Conservation (phyloP, 2,888 invertebrate genomes). For the Heliconius hortense region DNA sequence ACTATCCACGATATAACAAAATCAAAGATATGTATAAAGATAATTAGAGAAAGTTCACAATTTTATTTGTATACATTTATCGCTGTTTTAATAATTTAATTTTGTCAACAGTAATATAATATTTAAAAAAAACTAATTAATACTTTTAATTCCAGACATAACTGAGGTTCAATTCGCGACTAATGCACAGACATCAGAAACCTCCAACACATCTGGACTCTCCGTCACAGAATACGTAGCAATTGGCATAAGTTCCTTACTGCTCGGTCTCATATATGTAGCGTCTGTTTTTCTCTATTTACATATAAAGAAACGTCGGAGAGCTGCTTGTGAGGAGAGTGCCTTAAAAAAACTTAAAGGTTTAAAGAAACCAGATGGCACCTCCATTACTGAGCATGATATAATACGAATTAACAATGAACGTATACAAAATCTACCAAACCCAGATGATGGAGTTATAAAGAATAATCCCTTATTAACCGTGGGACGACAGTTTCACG, state of each 20-base stretch:
- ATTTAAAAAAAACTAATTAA: neutral
- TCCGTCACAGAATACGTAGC: slow-evolving; percentile 90
- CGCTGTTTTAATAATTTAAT: neutral
- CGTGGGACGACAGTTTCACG: slow-evolving; percentile 84
- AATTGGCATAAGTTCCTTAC: slow-evolving; percentile 90
- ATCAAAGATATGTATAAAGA: neutral
- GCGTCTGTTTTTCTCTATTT: slow-evolving; percentile 92
- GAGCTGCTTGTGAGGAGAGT: slow-evolving; percentile 72
- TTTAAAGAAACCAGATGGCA: slow-evolving; percentile 70
- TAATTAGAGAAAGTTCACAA: neutral
- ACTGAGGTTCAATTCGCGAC: slow-evolving; percentile 90
- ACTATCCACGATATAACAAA: neutral
- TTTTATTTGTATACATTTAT: neutral
- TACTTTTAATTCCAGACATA: slow-evolving; percentile 82
- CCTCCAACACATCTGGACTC: slow-evolving; percentile 83
- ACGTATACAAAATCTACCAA: slow-evolving; percentile 63
- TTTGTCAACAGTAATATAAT: neutral
- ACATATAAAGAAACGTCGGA: slow-evolving; percentile 86
- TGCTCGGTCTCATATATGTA: slow-evolving; percentile 93
- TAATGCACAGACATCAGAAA: slow-evolving; percentile 82
- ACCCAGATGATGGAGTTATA: slow-evolving; percentile 86
- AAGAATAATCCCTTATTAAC: slow-evolving; percentile 89
- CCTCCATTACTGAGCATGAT: slow-evolving; percentile 70
- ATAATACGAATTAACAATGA: slow-evolving; percentile 74
- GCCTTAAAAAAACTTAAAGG: slow-evolving; percentile 65